phyloP scores from a whole-genome alignment of 2,888 invertebrate genomes.

The Chalcis sispes region DNA sequence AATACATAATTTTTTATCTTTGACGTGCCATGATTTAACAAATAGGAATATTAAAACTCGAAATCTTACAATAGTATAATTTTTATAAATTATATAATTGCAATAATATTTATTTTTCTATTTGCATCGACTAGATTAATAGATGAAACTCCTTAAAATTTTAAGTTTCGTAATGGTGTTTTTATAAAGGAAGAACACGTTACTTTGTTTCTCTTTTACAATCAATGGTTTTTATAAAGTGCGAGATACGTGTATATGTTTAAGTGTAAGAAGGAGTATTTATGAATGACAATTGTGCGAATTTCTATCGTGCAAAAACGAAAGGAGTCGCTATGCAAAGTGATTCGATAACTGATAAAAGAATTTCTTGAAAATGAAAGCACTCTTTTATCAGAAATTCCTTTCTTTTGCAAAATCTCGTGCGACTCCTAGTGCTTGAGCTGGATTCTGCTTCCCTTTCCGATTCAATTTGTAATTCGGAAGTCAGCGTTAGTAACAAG shows the following conservation, averaged over 20 bases:
- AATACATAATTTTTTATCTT: constrained; percentile 41
- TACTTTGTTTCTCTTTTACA: constrained; percentile 35
- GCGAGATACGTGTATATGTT: constrained; percentile 18
- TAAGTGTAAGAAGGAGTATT: constrained; percentile 14
- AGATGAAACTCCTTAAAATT: constrained; percentile 42
- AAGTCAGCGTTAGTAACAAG: constrained; percentile 38
- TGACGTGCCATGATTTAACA: constrained; percentile 62
- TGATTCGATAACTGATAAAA: constrained; percentile 8
- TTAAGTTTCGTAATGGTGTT: constrained; percentile 33
- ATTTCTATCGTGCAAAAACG: constrained; percentile 41
- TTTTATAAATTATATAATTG: constrained; percentile 50
- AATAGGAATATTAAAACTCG: constrained; percentile 67
- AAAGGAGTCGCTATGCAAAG: neutral
- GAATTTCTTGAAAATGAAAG: neutral
- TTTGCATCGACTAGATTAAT: constrained; percentile 56
- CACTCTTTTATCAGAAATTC: neutral
- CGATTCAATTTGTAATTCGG: neutral
- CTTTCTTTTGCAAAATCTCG: neutral
- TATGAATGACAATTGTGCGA: constrained; percentile 46
- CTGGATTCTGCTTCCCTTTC: constrained; percentile 22
- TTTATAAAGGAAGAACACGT: constrained; percentile 31
- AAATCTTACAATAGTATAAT: constrained; percentile 41
- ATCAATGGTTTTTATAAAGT: constrained; percentile 30
- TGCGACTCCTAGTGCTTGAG: constrained; percentile 7
- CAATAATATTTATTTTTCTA: constrained; percentile 34